Base-by-base conservation (phyloP, 1,140 invertebrate species). In the Saccostrea glomerata region DNA sequence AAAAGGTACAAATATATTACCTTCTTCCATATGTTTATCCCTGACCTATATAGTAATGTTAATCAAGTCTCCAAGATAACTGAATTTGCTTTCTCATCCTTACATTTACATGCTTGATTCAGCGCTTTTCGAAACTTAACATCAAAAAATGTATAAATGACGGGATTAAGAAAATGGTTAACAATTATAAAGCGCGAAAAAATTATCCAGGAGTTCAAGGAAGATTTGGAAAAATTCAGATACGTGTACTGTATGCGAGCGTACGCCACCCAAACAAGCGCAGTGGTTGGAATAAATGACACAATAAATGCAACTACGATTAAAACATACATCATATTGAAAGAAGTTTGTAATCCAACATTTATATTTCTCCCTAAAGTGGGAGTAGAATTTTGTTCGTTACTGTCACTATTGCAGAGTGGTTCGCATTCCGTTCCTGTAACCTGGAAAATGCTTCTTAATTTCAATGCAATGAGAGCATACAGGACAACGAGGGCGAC, bases 281-380 rank as follows among this genome's bases (percentile, higher is more conserved):
- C 70, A 77, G 25, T 25, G 2, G 25, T 36, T 4, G 70, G 70
- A 30, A 77, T 4, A 77, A 77, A 77, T 25, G 70, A 25, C 25
- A 77, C 23, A 13, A 77, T 77, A 25, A 30, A 77, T 15, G 25
- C 70, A 77, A 36, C 25, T 15, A 77, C 70, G 30, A 77, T 77
- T 30, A 77, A 15, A 30, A 15, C 70, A 36, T 77, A 77, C 70
- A 77, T 77, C 25, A 77, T 30, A 77, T 77, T 77, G 25, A 77
- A 77, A 23, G 23, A 77, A 13, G 23, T 77, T 25, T 77, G 25
- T 25, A 77, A 23, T 1, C 70, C 70, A 11, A 5, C 15, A 15
- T 77, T 30, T 9, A 25, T 63, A 63, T 2, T 13, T 47, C 9
- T 47, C 0, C 47, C 47, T 47, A 47, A 47, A 30, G 25, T 25